Base-by-base conservation (phyloP, 2,113 vertebrate genomes). In the Bucco capensis region DNA sequence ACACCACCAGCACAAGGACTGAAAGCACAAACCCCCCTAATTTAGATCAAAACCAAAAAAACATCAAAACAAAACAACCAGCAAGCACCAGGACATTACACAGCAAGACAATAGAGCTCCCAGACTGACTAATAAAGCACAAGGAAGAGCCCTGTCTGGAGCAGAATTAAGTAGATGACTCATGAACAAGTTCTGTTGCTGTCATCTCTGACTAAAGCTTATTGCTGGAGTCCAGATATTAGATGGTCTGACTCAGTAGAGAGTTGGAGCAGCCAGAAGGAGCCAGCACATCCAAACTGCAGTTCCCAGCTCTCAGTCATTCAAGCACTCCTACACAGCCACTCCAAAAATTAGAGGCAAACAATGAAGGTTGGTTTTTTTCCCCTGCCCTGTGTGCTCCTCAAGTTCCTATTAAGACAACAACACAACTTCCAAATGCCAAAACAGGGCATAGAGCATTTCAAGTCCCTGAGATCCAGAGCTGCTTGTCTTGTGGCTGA, bases 131-230 rank as follows among this genome's bases (percentile, higher is more conserved):
- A 62, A 88, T 12, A 46, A n/a, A 73, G 76, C 46, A 49, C 30
- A 90, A 92, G 88, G 88, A 85, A 93, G 81, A 92, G 62, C 70
- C 51, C 77, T 78, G 78, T 94, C 92, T 95, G 81, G 46, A 88
- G 70, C 74, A 78, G 83, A 83, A 83, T 84, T 90, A 76, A 69
- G 50, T 0, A 84, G 33, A 47, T 90, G 92, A 94, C 57, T 95
- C 92, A 89, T 14, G 58, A 57, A 88, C 58, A 65, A 90, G 46
- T 75, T 84, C 83, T 90, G 77, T 1, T 79, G 88, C 53, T 25
- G 38, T 92, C 90, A 69, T 79, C 90, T 93, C 88, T 90, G 88
- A 95, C 90, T 95, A 80, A 94, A 42, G 46, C 35, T 66, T 31
- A 7, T 3, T n/a, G 10, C 42, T 72, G 58, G 75, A 82, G 84